Percentiles rank a stretch among this genome's conserved stretches.
Conservation (phyloP, 2,888 invertebrate species). For the Oligia strigilis region DNA sequence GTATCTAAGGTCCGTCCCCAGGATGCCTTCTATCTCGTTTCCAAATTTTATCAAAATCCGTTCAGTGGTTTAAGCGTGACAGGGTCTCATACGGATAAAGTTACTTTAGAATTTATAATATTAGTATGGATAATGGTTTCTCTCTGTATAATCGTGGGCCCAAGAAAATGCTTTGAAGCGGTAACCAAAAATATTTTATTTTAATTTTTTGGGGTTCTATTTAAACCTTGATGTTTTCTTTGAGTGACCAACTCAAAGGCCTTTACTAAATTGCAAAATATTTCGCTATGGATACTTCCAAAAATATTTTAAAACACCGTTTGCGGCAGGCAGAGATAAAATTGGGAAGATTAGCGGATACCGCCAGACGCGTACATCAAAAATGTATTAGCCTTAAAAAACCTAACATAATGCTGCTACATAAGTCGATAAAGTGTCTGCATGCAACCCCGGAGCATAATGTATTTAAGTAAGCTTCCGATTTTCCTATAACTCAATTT, state of each 20-base stretch:
- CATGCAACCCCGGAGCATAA: slow-evolving; percentile 9
- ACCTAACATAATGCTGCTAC: background rate
- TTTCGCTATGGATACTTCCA: background rate
- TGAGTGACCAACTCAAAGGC: slow-evolving; percentile 31
- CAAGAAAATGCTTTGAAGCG: slow-evolving; percentile 50
- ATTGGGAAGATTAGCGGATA: slow-evolving; percentile 20
- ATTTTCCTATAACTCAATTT: slow-evolving; percentile 43
- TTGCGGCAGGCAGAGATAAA: slow-evolving; percentile 7
- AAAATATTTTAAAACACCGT: slow-evolving; percentile 20
- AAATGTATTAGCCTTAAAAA: slow-evolving; percentile 45
- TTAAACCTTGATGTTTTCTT: background rate
- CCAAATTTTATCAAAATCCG: no score
- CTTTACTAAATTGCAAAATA: background rate
- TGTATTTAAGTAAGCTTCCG: slow-evolving; percentile 27
- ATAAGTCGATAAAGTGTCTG: background rate
- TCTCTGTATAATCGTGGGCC: background rate
- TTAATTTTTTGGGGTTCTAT: no score
- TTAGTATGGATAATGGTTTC: slow-evolving; percentile 10
- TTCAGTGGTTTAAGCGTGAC: no score
- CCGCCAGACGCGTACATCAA: slow-evolving; percentile 36
- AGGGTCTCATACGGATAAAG: no score
- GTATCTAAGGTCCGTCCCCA: no score
- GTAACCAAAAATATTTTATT: background rate
- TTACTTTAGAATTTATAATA: no score
- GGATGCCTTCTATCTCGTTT: no score